Percentiles rank a stretch among this genome's conserved stretches.
Conservation (phyloP, 2,888 invertebrate genomes). For the Caenorhabditis macrosperma region DNA sequence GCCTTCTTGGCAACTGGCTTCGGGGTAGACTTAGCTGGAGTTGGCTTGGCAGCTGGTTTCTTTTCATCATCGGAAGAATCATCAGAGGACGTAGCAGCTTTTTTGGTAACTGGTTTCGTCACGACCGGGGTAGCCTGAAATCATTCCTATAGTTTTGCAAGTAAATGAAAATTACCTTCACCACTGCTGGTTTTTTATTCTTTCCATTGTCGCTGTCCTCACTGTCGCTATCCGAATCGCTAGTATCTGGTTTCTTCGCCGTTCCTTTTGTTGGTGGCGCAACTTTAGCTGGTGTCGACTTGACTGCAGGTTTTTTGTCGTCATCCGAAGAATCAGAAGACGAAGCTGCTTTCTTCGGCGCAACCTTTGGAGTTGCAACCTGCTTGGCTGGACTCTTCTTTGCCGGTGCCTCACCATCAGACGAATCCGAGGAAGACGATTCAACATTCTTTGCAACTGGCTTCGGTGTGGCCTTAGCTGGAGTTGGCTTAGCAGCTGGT, state of each 20-base stretch:
- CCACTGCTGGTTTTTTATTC: slow-evolving; percentile 10
- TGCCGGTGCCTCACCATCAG: slow-evolving; percentile 59
- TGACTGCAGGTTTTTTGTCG: slow-evolving; percentile 40
- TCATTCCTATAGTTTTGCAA: neutral
- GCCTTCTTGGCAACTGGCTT: slow-evolving; percentile 57
- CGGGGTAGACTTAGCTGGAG: slow-evolving; percentile 27
- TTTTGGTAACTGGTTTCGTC: slow-evolving; percentile 54
- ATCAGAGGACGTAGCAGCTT: slow-evolving; percentile 42
- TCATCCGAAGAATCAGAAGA: slow-evolving; percentile 54
- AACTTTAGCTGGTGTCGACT: slow-evolving; percentile 36
- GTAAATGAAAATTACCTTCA: neutral
- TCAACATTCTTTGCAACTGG: slow-evolving; percentile 61
- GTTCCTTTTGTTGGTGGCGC: slow-evolving; percentile 36
- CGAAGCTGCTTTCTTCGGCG: slow-evolving; percentile 43
- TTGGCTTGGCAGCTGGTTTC: slow-evolving; percentile 39
- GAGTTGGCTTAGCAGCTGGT: slow-evolving; percentile 56
- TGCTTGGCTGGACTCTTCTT: slow-evolving; percentile 43
- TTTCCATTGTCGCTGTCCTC: slow-evolving; percentile 50
- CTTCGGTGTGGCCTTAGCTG: slow-evolving; percentile 27
- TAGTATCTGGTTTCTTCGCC: slow-evolving; percentile 51
- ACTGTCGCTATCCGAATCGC: slow-evolving; percentile 28
- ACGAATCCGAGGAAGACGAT: slow-evolving; percentile 58
- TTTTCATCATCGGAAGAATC: slow-evolving; percentile 59
- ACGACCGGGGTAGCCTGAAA: slow-evolving; percentile 3
- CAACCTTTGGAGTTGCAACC: slow-evolving; percentile 12